phyloP scores from a whole-genome alignment of 2,888 invertebrate species.

The Parascotia fuliginaria region DNA sequence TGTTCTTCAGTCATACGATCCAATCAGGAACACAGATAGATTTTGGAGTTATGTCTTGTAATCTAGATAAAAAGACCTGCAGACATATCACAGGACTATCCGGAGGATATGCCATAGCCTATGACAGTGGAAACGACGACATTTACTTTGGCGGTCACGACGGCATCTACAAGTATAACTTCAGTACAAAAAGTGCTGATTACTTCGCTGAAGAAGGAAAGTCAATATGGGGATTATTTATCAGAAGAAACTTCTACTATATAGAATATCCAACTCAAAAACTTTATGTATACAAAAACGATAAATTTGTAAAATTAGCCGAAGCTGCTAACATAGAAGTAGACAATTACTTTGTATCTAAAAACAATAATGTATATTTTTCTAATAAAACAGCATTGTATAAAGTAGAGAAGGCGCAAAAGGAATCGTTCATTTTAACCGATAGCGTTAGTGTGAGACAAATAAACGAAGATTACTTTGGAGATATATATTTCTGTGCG shows the following conservation, averaged over 20 bases:
- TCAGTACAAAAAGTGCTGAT: constrained; percentile 63
- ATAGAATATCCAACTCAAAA: constrained; percentile 23
- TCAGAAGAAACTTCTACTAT: constrained; percentile 70
- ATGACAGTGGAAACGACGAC: constrained; percentile 72
- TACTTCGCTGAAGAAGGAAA: constrained; percentile 71
- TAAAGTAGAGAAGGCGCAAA: constrained; percentile 57
- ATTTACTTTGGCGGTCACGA: constrained; percentile 75
- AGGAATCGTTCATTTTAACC: constrained; percentile 47
- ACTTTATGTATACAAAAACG: constrained; percentile 47
- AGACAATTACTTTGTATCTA: constrained; percentile 67
- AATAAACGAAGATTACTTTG: constrained; percentile 60
- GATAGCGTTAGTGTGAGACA: constrained; percentile 62
- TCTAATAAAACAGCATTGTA: constrained; percentile 72
- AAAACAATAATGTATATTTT: constrained; percentile 62
- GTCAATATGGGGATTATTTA: constrained; percentile 71
- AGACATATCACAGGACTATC: constrained; percentile 55
- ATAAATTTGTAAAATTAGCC: constrained; percentile 51
- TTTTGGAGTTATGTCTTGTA: constrained; percentile 64
- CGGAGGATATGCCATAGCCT: constrained; percentile 73
- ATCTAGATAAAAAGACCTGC: constrained; percentile 56
- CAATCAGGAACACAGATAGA: constrained; percentile 59
- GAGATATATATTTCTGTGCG: not conserved
- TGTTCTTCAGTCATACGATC: constrained; percentile 74
- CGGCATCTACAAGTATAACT: constrained; percentile 77
- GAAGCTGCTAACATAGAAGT: constrained; percentile 66